These are phyloP conservation scores for Otolemur garnettii DNA, from an alignment of 2,113 vertebrate species.

Conservation along the genomic window DNA sequence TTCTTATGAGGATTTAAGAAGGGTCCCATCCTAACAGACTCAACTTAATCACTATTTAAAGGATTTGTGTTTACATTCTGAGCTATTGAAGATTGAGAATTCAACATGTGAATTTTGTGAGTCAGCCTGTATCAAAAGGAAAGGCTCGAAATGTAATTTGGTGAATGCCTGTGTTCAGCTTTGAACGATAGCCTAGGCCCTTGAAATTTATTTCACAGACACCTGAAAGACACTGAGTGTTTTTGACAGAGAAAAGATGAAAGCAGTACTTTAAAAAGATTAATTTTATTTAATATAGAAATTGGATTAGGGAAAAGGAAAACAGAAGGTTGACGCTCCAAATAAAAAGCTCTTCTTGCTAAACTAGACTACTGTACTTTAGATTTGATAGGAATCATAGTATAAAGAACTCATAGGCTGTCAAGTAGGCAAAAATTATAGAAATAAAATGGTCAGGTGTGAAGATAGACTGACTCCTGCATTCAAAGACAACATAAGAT, in stretches of 20 bases:
- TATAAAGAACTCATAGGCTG: neutral
- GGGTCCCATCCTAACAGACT: neutral
- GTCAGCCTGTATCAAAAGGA: neutral
- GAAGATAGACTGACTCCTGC: neutral
- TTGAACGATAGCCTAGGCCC: neutral
- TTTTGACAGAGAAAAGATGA: slow-evolving; percentile 56
- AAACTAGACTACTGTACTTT: neutral
- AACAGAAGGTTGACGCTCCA: neutral
- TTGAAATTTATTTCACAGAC: slow-evolving; percentile 36
- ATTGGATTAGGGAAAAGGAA: slow-evolving; percentile 30
- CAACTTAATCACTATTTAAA: neutral
- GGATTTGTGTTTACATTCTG: neutral
- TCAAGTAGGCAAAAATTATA: neutral
- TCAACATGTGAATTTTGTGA: neutral
- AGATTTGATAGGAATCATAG: neutral
- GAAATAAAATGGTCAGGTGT: neutral
- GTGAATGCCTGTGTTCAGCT: neutral
- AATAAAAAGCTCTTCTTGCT: neutral
- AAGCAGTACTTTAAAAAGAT: slow-evolving; percentile 20
- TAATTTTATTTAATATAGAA: slow-evolving; percentile 2
- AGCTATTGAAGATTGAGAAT: neutral
- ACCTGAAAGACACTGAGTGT: neutral
- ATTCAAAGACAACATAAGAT: neutral
- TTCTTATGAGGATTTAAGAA: neutral
- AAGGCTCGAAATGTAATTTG: neutral